A percentile compares a stretch with the other conserved stretches of the same genome.
Evolutionary conservation across 2,888 invertebrate species (phyloP).

Genomic region (Drosophila falleni): DNA sequence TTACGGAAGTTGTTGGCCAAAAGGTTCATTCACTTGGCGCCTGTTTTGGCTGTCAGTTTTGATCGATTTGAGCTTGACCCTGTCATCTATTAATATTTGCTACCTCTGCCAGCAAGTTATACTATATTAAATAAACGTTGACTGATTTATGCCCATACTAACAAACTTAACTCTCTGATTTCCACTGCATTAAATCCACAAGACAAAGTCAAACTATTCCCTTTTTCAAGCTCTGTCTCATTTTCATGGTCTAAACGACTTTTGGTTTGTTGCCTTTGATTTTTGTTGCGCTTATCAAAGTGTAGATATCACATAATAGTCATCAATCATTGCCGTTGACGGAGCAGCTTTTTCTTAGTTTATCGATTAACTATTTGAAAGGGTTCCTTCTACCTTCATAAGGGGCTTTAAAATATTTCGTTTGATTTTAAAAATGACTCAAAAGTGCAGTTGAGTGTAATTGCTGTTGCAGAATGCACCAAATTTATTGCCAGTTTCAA

Average conservation of each 20-base stretch:
- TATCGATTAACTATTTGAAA: constrained; percentile 16
- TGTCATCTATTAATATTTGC: constrained; percentile 23
- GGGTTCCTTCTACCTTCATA: constrained; percentile 5
- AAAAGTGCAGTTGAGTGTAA: constrained; percentile 43
- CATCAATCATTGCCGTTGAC: constrained; percentile 16
- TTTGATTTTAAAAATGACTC: constrained; percentile 1
- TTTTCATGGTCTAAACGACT: constrained; percentile 2
- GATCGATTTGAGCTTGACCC: constrained; percentile 64
- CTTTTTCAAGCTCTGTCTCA: neutral
- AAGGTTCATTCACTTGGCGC: constrained; percentile 59
- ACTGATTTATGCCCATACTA: neutral
- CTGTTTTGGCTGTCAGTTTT: constrained; percentile 40
- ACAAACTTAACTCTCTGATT: neutral
- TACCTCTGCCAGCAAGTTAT: neutral
- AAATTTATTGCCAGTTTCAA: constrained; percentile 57
- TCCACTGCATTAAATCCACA: constrained; percentile 1
- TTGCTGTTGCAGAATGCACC: constrained; percentile 36
- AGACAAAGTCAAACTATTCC: constrained; percentile 3
- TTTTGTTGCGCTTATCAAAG: neutral
- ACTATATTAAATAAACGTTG: constrained; percentile 14
- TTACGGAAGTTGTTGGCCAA: constrained; percentile 59
- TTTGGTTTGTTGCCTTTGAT: neutral
- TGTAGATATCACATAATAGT: neutral
- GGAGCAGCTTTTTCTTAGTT: constrained; percentile 3
- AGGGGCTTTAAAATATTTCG: constrained; percentile 1